Evolutionary conservation across 2,113 vertebrate species (phyloP).

Genomic region (Sebastes fasciatus): DNA sequence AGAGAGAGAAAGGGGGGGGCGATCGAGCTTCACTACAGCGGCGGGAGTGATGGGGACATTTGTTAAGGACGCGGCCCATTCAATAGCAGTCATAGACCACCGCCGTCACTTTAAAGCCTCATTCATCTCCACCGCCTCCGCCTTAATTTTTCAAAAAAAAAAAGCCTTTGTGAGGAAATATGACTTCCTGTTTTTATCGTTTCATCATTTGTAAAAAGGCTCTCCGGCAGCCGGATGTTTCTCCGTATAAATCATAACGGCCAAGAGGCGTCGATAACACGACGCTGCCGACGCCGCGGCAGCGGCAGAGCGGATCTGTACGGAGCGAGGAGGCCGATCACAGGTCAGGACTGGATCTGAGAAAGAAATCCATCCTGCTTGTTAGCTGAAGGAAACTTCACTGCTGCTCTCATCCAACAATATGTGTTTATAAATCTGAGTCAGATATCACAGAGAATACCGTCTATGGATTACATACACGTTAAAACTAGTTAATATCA

Average conservation of each 20-base stretch:
- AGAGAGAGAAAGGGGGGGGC: slow-evolving; percentile 14
- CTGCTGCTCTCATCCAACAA: slow-evolving; percentile 16
- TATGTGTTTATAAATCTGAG: slow-evolving; percentile 13
- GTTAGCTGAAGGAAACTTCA: slow-evolving; percentile 47
- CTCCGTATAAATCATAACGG: slow-evolving; percentile 51
- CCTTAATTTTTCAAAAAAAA: slow-evolving; percentile 54
- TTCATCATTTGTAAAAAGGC: slow-evolving; percentile 74
- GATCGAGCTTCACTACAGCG: slow-evolving; percentile 49
- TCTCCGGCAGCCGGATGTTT: slow-evolving; percentile 3
- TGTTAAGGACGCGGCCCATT: slow-evolving; percentile 73
- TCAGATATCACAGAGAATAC: neutral
- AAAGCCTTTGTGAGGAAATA: slow-evolving; percentile 72
- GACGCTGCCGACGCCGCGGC: neutral
- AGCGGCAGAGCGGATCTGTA: slow-evolving; percentile 9
- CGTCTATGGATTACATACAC: too few relatives aligned
- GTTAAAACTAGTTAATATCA: neutral
- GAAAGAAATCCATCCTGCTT: slow-evolving; percentile 62
- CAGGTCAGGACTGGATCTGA: slow-evolving; percentile 47
- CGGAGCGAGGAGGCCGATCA: slow-evolving; percentile 38
- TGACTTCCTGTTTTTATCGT: slow-evolving; percentile 74
- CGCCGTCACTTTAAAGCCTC: slow-evolving; percentile 73
- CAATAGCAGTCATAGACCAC: slow-evolving; percentile 76
- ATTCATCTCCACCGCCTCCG: slow-evolving; percentile 61
- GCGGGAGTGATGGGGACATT: slow-evolving; percentile 72
- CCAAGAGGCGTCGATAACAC: slow-evolving; percentile 44